Conservation (phyloP, 2,888 invertebrate species). For the Macrosiphum euphorbiae region DNA sequence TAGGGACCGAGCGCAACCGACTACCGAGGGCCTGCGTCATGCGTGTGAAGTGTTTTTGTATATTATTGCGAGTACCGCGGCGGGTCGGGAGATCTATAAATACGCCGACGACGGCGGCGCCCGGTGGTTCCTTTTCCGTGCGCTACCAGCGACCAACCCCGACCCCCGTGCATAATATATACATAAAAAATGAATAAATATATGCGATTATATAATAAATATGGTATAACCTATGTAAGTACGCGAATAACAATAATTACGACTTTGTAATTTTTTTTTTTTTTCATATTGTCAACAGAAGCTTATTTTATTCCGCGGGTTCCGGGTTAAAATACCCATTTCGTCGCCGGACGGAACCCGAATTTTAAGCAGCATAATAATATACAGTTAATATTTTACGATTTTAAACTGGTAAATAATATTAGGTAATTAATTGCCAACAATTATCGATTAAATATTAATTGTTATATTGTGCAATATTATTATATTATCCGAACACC, state of each 20-base stretch:
- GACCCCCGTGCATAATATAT: neutral
- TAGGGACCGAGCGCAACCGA: conserved; percentile 29
- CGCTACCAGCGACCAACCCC: conserved; percentile 28
- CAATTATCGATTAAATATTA: neutral
- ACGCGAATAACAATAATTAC: neutral
- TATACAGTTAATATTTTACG: neutral
- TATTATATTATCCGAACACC: neutral
- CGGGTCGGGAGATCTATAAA: conserved; percentile 60
- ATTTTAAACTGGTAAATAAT: neutral
- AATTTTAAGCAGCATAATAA: neutral
- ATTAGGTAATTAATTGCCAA: neutral
- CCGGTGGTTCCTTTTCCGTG: conserved; percentile 32
- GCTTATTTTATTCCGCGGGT: neutral
- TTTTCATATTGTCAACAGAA: neutral
- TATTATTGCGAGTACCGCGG: neutral
- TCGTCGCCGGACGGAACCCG: neutral
- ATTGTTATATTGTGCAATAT: neutral
- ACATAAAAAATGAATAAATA: conserved; percentile 8
- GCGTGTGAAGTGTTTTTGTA: conserved; percentile 49
- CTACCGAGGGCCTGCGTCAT: conserved; percentile 50
- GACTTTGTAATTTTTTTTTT: neutral
- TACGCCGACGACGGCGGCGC: conserved; percentile 35
- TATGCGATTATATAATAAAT: neutral
- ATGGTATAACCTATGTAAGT: neutral
- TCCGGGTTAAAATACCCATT: neutral